These are phyloP conservation scores for Philereme vetulata DNA, from an alignment of 2,888 invertebrate species.

Conservation along the genomic window DNA sequence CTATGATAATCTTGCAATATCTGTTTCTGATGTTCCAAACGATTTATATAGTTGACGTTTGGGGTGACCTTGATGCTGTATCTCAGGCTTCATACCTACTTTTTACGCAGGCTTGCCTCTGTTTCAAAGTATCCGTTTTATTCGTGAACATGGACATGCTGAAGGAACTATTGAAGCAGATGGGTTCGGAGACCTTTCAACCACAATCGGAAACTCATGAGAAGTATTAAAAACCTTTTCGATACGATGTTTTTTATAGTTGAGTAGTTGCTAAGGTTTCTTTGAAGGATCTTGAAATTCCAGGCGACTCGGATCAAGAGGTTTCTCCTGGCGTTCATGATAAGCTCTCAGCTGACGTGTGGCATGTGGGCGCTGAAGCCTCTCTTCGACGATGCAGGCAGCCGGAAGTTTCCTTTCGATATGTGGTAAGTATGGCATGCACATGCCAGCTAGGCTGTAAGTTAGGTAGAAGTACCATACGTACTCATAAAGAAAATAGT, in stretches of 20 bases:
- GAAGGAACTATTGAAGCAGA: constrained; percentile 53
- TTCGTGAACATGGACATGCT: constrained; percentile 58
- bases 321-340: constrained; percentile 64
- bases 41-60: constrained; percentile 66
- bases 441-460: no score
- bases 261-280: not conserved
- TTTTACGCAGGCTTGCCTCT: constrained; percentile 74
- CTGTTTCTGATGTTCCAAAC: constrained; percentile 68
- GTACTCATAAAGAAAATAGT: no score
- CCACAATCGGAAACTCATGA: constrained; percentile 57
- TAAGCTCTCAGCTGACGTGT: constrained; percentile 67
- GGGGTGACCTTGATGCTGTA: constrained; percentile 72
- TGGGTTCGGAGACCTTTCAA: constrained; percentile 62
- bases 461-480: no score
- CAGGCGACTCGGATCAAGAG: constrained; percentile 66
- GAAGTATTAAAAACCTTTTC: constrained; percentile 46
- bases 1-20: constrained; percentile 65
- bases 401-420: constrained; percentile 70
- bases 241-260: not conserved
- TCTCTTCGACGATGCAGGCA: constrained; percentile 66
- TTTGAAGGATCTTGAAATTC: constrained; percentile 55
- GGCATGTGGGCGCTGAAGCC: constrained; percentile 70
- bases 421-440: constrained; percentile 64
- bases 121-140: constrained; percentile 70
- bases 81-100: constrained; percentile 69